Evolutionary conservation across 2,888 invertebrate genomes (phyloP), one percentile per base, ranked within the genome.

Genomic region (Liposcelis brunnea): DNA sequence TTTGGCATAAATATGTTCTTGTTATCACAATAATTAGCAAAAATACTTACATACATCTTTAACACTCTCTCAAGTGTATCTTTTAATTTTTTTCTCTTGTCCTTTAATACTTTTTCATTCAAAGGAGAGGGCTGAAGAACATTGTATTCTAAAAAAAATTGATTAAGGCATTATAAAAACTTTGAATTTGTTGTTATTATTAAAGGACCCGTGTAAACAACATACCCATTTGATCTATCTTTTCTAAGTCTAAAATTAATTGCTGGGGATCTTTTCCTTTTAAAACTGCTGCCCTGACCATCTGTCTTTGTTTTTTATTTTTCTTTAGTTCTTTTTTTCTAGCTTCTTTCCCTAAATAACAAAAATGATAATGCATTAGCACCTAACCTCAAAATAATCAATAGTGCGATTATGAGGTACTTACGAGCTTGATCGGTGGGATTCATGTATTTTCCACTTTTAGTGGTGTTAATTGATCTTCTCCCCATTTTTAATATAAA

Each of bases 381-480:
- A 26, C 26, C 4, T 26, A 26, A 26, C 26, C 26, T 31, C 32
- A 35, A 14, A 42, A 12, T 18, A 21, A 43, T 21, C 37, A 49
- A 14, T 46, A 19, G 10, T 32, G 19, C 34, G 12, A 14, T 42
- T 45, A 42, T 44, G 42, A 16, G 46, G 54, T 57, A 81, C 90
- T 81, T 77, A 90, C 95, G 74, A 49, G 94, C 94, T 80, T 95
- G 95, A 66, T 98, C 97, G 4, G 97, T 97, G 34, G 97, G 97
- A 67, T 98, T 98, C 95, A 98, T 97, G 59, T 91, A 95, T 76
- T 95, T 95, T 63, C 97, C 97, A 89, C 94, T 94, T 73, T 97
- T 97, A 45, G 95, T 97, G 81, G 94, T 94, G 69, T 93, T 94
- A 57, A 94, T 93, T 36, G 94, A 93, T 54, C 95, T 75, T 47